These are phyloP conservation scores for Nothoprocta pentlandii DNA, from an alignment of 2,113 vertebrate genomes.

Conservation along the genomic window DNA sequence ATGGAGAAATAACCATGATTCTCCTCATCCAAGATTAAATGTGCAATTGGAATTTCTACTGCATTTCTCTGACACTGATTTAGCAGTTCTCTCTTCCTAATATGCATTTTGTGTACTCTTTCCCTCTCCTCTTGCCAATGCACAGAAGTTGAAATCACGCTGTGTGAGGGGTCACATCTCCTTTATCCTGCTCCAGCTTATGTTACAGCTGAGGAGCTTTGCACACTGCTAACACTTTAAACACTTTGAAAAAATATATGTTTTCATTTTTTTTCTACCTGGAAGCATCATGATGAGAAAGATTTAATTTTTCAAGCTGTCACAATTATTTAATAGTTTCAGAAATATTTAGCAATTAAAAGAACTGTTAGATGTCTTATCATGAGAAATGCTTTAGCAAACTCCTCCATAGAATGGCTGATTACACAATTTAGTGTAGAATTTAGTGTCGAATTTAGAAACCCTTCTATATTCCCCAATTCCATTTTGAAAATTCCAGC, in stretches of 20 bases:
- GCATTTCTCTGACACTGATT: neutral
- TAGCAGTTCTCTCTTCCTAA: neutral
- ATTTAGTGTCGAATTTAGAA: neutral
- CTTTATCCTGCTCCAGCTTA: neutral
- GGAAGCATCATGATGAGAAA: neutral
- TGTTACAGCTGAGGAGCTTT: neutral
- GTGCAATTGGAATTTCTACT: neutral
- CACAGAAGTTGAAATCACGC: constrained; percentile 5
- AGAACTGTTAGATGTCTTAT: neutral
- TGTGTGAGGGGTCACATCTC: neutral
- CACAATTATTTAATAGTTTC: neutral
- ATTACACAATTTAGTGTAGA: neutral
- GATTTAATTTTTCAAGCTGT: neutral
- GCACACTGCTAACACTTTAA: neutral
- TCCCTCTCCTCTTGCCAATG: neutral
- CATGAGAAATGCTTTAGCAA: neutral
- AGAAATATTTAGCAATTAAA: neutral
- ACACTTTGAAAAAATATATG: neutral
- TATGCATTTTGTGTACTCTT: neutral
- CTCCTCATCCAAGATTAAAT: neutral
- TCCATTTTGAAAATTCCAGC: neutral
- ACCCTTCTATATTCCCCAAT: neutral
- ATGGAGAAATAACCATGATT: constrained; percentile 18
- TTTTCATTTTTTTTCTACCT: neutral
- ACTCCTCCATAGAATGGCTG: neutral